Conservation (phyloP, 2,797 vertebrate species). For the Vultur gryphus region DNA sequence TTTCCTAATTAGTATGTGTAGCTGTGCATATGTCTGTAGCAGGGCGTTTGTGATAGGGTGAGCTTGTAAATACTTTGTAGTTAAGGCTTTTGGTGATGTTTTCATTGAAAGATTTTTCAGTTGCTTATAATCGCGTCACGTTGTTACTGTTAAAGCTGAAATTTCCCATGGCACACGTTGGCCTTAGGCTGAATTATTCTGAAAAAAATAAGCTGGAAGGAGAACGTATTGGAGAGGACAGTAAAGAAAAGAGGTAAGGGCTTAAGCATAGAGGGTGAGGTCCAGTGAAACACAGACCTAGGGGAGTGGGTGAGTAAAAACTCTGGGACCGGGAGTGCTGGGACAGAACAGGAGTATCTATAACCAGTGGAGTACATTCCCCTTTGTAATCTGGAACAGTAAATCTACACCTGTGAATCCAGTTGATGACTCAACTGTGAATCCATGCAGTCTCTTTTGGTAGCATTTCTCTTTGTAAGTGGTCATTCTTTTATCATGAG, state of each 20-base stretch:
- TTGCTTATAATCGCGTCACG: not conserved
- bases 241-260: not conserved
- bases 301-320: not conserved
- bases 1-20: not conserved
- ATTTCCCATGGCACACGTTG: fast-evolving
- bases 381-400: not conserved
- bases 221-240: not conserved
- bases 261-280: not conserved
- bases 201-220: not conserved
- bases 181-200: not conserved
- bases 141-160: not conserved
- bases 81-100: not conserved
- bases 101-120: not conserved
- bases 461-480: not conserved
- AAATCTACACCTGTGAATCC: not conserved
- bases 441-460: not conserved
- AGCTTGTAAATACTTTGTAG: not conserved
- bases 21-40: not conserved
- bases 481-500: not conserved
- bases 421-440: not conserved
- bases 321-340: not conserved
- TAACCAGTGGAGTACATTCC: not conserved
- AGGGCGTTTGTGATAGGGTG: not conserved
- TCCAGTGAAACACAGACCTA: not conserved
- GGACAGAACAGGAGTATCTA: not conserved